phyloP scores from a whole-genome alignment of 2,888 invertebrate genomes.

The Pharmacophagus antenor region DNA sequence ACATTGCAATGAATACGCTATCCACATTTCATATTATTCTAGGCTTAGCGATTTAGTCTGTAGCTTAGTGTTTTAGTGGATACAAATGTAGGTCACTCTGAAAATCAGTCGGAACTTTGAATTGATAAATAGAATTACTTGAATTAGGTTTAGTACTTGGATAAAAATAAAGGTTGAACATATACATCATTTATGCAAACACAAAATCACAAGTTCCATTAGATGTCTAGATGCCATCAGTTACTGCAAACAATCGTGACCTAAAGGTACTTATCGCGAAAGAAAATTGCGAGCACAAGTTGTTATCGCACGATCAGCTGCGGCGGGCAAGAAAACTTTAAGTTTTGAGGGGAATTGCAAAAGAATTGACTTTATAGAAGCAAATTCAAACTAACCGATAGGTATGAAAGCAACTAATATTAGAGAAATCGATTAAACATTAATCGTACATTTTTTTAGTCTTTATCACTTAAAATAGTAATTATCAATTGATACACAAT shows the following conservation, averaged over 20 bases:
- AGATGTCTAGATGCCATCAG: conserved; percentile 4
- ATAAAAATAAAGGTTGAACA: neutral
- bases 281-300: conserved; percentile 23
- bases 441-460: no score
- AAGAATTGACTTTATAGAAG: neutral
- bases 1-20: no score
- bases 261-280: conserved; percentile 4
- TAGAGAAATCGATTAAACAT: no score
- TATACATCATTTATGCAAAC: neutral
- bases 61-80: no score
- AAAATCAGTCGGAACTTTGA: no score
- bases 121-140: no score
- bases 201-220: conserved; percentile 6
- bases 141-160: no score
- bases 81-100: no score
- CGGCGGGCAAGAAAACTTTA: conserved; percentile 8
- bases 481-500: no score
- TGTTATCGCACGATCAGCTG: conserved; percentile 18
- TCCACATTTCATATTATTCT: no score
- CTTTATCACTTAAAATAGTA: no score
- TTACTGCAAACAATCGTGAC: conserved; percentile 20
- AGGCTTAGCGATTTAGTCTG: no score
- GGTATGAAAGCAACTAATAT: neutral
- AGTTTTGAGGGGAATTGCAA: conserved; percentile 8
- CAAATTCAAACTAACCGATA: neutral